Conservation (phyloP, 2,888 invertebrate genomes). For the Pseudococcus viburni region DNA sequence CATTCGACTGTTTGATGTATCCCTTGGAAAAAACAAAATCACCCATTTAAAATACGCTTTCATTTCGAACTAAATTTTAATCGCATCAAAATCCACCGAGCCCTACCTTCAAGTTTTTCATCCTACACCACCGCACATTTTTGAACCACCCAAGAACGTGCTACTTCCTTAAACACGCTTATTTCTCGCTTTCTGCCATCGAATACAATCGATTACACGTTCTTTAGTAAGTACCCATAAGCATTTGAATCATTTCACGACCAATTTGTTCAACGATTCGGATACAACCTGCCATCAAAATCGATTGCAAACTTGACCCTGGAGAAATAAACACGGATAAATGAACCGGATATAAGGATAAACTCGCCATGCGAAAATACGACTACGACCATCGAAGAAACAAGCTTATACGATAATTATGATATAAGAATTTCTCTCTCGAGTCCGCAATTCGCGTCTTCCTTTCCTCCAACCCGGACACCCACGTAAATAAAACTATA, state of each 20-base stretch:
- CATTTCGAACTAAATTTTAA: too few relatives aligned
- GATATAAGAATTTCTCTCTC: constrained; percentile 10
- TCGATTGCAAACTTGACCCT: constrained; percentile 24
- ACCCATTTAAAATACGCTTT: too few relatives aligned
- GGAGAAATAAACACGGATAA: constrained; percentile 17
- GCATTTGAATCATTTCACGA: constrained; percentile 11
- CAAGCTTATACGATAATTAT: constrained; percentile 15
- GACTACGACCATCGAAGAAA: neutral
- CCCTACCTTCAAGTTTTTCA: too few relatives aligned
- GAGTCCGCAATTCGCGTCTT: neutral
- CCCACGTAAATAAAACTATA: neutral
- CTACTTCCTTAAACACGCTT: neutral
- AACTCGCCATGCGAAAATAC: neutral
- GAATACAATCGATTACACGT: neutral
- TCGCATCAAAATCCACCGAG: too few relatives aligned
- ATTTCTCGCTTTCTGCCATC: neutral
- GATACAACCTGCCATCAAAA: neutral
- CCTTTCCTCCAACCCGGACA: neutral
- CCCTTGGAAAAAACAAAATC: too few relatives aligned
- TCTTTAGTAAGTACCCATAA: neutral
- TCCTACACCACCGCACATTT: neutral
- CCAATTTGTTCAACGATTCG: constrained; percentile 21
- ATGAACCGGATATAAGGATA: constrained; percentile 18
- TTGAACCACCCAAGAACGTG: neutral
- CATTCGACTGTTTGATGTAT: too few relatives aligned